Conservation (phyloP, 2,113 vertebrate genomes). For the Cyprinodon variegatus region DNA sequence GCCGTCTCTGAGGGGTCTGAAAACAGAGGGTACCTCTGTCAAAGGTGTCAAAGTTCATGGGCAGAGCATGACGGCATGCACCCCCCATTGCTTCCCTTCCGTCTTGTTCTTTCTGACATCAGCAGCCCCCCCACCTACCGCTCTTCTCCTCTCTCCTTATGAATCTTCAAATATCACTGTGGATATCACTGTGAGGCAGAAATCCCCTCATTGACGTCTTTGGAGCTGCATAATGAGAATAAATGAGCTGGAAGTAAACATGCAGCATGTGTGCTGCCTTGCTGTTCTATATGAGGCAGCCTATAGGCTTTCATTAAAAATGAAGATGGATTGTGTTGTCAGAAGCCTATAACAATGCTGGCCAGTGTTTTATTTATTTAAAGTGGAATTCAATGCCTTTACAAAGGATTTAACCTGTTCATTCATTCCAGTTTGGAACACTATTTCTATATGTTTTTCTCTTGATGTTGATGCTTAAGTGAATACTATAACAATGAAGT, state of each 20-base stretch:
- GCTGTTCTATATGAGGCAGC: slow-evolving; percentile 62
- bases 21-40: slow-evolving; percentile 79
- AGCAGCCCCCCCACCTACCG: slow-evolving; percentile 16
- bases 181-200: slow-evolving; percentile 75
- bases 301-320: slow-evolving; percentile 73
- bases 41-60: slow-evolving; percentile 79
- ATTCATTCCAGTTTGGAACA: slow-evolving; percentile 25
- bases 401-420: slow-evolving; percentile 27
- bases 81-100: slow-evolving; percentile 48
- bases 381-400: slow-evolving; percentile 47
- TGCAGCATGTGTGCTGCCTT: slow-evolving; percentile 75
- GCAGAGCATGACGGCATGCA: slow-evolving; percentile 70
- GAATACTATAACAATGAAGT: slow-evolving; percentile 7
- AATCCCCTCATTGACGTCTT: slow-evolving; percentile 77
- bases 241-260: slow-evolving; percentile 85
- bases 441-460: slow-evolving; percentile 20
- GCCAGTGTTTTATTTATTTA: slow-evolving; percentile 68
- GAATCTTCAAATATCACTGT: slow-evolving; percentile 67
- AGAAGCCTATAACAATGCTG: slow-evolving; percentile 56
- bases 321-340: slow-evolving; percentile 76
- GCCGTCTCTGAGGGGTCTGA: slow-evolving; percentile 58
- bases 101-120: slow-evolving; percentile 52
- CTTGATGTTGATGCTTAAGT: slow-evolving; percentile 20
- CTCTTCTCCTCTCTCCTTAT: slow-evolving; percentile 37
- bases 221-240: slow-evolving; percentile 81